phyloP scores from a whole-genome alignment of 2,797 vertebrate species.

The Megaceryle alcyon region DNA sequence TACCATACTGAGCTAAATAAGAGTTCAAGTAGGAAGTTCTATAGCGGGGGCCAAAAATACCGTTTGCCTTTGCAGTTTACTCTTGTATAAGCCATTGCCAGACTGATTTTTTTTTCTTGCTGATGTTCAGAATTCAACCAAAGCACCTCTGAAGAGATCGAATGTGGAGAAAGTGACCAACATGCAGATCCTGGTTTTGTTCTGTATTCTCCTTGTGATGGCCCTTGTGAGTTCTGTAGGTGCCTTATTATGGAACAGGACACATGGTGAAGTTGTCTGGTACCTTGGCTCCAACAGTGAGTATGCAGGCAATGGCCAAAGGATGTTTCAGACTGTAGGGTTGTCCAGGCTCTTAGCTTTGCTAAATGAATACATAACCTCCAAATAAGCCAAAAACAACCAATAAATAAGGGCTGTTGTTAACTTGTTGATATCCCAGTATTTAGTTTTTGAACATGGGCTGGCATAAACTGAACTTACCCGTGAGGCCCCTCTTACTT shows the following conservation, averaged over 20 bases:
- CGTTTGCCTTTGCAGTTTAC: neutral
- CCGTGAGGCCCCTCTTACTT: neutral
- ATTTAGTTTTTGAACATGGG: neutral
- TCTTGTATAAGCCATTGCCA: neutral
- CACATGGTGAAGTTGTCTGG: conserved; percentile 91
- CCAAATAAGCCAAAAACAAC: neutral
- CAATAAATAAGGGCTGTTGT: fast-evolving
- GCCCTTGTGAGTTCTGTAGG: conserved; percentile 97
- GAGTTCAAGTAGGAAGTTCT: neutral
- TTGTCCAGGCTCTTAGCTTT: neutral
- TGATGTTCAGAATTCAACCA: conserved; percentile 92
- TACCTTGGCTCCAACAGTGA: conserved; percentile 92
- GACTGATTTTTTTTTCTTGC: neutral
- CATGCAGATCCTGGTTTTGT: conserved; percentile 96
- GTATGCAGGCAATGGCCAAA: conserved; percentile 16
- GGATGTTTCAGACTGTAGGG: neutral
- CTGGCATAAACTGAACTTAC: neutral
- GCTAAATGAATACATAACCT: neutral
- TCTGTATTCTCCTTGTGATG: conserved; percentile 96
- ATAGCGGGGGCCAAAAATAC: neutral
- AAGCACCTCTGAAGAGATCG: conserved; percentile 97
- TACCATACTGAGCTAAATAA: neutral
- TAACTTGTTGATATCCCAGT: neutral
- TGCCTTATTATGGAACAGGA: conserved; percentile 93
- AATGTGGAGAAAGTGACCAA: conserved; percentile 98